A percentile compares a stretch with the other conserved stretches of the same genome.
Conservation (phyloP, 2,113 vertebrate genomes). For the Tragelaphus imberbis region DNA sequence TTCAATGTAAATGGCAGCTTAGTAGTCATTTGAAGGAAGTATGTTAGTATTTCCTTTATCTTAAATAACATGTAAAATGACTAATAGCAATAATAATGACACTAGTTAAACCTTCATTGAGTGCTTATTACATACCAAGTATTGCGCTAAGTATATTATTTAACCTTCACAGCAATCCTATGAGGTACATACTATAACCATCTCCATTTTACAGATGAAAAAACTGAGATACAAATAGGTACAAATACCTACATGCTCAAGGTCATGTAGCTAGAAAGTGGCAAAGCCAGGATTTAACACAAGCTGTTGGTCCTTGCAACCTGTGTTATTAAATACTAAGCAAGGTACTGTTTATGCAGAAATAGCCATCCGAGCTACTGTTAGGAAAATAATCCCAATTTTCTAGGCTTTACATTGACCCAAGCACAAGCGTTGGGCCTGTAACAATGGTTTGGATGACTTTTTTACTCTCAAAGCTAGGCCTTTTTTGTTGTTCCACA, state of each 20-base stretch:
- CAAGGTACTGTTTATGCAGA: background rate
- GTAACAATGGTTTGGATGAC: background rate
- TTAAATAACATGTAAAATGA: background rate
- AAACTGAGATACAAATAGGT: background rate
- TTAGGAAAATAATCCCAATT: background rate
- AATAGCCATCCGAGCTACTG: background rate
- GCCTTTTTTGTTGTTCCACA: background rate
- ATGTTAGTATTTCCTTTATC: background rate
- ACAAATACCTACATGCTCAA: conserved; percentile 10
- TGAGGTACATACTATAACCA: background rate
- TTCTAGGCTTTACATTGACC: background rate
- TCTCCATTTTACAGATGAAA: background rate
- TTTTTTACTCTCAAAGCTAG: background rate
- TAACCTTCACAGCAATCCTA: background rate
- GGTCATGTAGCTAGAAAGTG: background rate
- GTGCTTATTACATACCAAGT: background rate
- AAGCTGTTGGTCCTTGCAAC: background rate
- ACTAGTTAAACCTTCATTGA: background rate
- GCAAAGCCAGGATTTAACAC: background rate
- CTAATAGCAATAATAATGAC: background rate
- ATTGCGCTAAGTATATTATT: background rate
- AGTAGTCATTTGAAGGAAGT: background rate
- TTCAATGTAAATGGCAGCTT: background rate
- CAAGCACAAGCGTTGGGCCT: background rate
- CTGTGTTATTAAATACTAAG: background rate